phyloP scores from a whole-genome alignment of 2,113 vertebrate genomes.

The Ailuropoda melanoleuca region DNA sequence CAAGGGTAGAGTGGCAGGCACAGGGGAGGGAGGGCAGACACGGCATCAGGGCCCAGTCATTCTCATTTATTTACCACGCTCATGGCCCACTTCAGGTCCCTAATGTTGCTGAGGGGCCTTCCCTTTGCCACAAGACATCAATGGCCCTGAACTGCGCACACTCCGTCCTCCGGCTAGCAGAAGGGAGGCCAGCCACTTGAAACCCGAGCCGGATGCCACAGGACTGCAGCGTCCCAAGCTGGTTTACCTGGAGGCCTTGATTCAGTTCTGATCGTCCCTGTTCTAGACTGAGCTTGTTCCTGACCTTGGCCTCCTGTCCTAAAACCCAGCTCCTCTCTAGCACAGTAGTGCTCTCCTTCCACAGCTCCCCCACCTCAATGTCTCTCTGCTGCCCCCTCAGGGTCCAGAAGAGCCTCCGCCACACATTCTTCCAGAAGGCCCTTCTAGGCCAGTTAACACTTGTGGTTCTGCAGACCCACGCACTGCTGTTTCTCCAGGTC shows the following conservation, averaged over 20 bases:
- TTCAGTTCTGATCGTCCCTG: neutral
- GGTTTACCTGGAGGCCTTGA: accelerated
- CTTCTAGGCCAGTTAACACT: neutral
- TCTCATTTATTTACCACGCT: accelerated
- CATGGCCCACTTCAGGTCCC: neutral
- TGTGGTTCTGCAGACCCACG: accelerated
- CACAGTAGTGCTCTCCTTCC: accelerated
- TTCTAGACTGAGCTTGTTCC: neutral
- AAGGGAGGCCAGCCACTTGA: neutral
- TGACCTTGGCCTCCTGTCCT: neutral
- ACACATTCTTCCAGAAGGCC: neutral
- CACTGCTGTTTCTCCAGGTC: neutral
- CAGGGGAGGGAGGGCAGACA: neutral
- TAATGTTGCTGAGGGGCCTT: neutral
- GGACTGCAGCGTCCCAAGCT: neutral
- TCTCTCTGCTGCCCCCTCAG: neutral
- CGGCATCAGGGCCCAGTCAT: accelerated
- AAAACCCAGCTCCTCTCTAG: neutral
- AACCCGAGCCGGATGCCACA: neutral
- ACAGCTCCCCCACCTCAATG: neutral
- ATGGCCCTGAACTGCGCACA: neutral
- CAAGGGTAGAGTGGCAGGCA: neutral
- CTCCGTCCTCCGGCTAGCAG: neutral
- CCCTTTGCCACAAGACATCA: neutral
- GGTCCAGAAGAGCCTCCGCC: neutral